Percentiles rank a stretch among this genome's conserved stretches.
Conservation (phyloP, 2,797 vertebrate genomes). For the Coluber constrictor region DNA sequence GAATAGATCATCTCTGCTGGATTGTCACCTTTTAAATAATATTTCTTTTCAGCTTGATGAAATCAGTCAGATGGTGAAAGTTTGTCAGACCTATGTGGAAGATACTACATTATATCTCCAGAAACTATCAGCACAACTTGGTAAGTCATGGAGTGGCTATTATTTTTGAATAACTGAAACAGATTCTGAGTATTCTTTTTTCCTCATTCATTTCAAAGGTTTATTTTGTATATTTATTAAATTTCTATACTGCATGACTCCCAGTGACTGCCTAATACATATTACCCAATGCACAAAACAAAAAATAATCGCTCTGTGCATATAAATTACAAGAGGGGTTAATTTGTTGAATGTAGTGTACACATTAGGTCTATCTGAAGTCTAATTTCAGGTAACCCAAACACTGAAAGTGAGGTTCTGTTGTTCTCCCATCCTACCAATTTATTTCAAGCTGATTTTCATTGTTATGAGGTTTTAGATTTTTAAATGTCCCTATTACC, state of each 20-base stretch:
- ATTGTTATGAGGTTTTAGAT: background rate
- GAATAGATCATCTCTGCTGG: background rate
- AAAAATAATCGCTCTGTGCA: background rate
- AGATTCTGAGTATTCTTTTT: background rate
- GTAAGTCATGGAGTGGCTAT: constrained; percentile 34
- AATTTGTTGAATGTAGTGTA: background rate
- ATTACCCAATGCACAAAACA: background rate
- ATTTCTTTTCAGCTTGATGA: constrained; percentile 60
- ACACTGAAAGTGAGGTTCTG: background rate
- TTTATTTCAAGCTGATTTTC: background rate
- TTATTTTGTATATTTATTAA: background rate
- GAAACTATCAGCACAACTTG: constrained; percentile 57
- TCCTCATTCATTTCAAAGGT: background rate
- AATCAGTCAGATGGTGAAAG: constrained; percentile 51
- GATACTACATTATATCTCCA: constrained; percentile 54
- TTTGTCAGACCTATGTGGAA: constrained; percentile 54
- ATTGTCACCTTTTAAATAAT: background rate
- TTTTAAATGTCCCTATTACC: background rate
- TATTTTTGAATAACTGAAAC: background rate
- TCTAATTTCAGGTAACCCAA: background rate
- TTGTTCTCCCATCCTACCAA: background rate
- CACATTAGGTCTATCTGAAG: background rate
- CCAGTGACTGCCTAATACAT: background rate
- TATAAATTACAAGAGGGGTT: background rate
- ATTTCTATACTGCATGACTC: background rate